These are phyloP conservation scores for Melanerpes aurifrons DNA, from an alignment of 2,113 vertebrate species.

Conservation along the genomic window DNA sequence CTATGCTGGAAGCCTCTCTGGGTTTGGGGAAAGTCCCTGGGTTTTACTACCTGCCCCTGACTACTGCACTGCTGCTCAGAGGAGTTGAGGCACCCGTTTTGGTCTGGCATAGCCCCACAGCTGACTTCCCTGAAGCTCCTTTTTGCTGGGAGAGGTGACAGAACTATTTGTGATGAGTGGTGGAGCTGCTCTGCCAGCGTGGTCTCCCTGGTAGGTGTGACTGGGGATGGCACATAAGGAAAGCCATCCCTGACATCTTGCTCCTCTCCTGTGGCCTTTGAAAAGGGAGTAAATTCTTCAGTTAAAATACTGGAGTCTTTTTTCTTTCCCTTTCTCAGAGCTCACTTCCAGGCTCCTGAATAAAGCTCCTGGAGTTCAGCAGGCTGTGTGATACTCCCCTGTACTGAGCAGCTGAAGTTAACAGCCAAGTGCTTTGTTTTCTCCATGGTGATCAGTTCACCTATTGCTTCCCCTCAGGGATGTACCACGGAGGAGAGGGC, in stretches of 20 bases:
- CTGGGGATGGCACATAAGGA: not conserved
- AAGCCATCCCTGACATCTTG: not conserved
- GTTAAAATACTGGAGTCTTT: not conserved
- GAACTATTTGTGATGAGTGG: not conserved
- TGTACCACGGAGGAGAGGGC: not conserved
- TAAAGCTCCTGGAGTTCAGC: not conserved
- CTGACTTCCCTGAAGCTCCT: not conserved
- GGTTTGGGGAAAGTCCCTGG: not conserved
- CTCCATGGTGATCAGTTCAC: not conserved
- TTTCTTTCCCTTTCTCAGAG: not conserved
- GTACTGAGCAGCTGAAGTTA: not conserved
- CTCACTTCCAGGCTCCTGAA: not conserved
- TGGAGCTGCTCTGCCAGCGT: accelerated
- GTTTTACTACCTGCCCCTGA: not conserved
- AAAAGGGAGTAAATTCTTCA: not conserved
- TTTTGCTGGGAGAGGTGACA: not conserved
- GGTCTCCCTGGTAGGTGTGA: not conserved
- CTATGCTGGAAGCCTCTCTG: not conserved
- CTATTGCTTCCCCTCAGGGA: not conserved
- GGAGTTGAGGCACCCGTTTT: not conserved
- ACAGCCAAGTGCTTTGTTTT: not conserved
- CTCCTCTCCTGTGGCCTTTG: not conserved
- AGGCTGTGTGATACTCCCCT: not conserved
- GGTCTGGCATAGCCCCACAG: not conserved
- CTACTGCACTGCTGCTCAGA: accelerated